Evolutionary conservation across 2,113 vertebrate species (phyloP).

Genomic region (Pao palembangensis): DNA sequence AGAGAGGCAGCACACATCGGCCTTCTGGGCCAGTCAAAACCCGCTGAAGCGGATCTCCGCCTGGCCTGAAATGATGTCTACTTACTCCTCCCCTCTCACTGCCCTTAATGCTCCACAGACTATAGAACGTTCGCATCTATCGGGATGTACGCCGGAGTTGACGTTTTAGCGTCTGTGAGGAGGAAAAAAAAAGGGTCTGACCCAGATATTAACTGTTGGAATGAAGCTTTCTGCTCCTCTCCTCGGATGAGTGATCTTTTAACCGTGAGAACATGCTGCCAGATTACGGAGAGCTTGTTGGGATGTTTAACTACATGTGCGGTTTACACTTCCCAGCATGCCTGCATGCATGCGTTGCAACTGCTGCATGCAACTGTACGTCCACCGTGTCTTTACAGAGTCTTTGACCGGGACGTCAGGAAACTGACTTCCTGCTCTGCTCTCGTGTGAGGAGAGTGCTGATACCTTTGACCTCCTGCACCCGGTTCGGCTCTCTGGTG

Average conservation of each 20-base stretch:
- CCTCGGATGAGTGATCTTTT: slow-evolving; percentile 10
- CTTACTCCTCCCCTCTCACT: slow-evolving; percentile 19
- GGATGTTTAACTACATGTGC: slow-evolving; percentile 13
- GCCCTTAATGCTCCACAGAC: slow-evolving; percentile 25
- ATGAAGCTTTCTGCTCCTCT: slow-evolving; percentile 27
- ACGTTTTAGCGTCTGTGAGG: not conserved
- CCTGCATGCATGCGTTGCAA: too few relatives aligned
- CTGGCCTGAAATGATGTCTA: slow-evolving; percentile 50
- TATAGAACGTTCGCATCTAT: not conserved
- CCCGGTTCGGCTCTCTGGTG: slow-evolving; percentile 61
- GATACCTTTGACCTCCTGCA: slow-evolving; percentile 59
- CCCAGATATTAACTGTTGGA: slow-evolving; percentile 48
- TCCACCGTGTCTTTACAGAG: too few relatives aligned
- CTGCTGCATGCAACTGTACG: too few relatives aligned
- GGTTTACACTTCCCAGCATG: slow-evolving; percentile 6
- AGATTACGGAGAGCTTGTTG: slow-evolving; percentile 38
- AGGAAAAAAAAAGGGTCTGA: slow-evolving; percentile 24
- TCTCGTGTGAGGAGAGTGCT: slow-evolving; percentile 32
- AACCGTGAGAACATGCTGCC: slow-evolving; percentile 41
- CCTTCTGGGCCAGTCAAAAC: slow-evolving; percentile 29
- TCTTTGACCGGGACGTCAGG: not conserved
- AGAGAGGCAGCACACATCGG: slow-evolving; percentile 2
- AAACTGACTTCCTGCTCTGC: slow-evolving; percentile 15
- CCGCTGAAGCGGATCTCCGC: slow-evolving; percentile 48
- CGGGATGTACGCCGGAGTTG: not conserved